phyloP scores from a whole-genome alignment of 2,113 vertebrate genomes.

The Monopterus albus region DNA sequence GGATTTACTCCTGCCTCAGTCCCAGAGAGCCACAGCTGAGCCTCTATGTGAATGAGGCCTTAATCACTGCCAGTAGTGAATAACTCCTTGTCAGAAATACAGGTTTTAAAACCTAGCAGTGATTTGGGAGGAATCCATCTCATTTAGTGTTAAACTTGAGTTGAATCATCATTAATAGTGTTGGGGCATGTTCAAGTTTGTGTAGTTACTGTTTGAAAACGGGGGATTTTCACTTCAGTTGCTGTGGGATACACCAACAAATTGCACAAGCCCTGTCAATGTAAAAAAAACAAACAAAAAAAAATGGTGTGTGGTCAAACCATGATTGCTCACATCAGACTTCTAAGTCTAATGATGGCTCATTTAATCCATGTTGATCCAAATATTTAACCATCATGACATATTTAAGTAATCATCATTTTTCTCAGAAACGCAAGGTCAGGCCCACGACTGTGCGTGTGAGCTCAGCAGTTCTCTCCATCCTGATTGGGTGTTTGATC shows the following conservation, averaged over 20 bases:
- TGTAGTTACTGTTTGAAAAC: too few species aligned
- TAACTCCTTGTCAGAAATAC: not conserved
- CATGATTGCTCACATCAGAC: not conserved
- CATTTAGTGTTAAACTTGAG: not conserved
- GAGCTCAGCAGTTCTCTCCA: constrained; percentile 89
- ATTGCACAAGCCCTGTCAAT: not conserved
- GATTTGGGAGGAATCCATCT: too few species aligned
- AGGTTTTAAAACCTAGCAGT: too few species aligned
- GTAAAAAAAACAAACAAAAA: not conserved
- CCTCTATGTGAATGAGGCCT: not conserved
- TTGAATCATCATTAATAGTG: not conserved
- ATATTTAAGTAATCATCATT: too few species aligned
- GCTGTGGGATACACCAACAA: too few species aligned
- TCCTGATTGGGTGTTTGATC: constrained; percentile 89
- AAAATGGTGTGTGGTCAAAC: not conserved
- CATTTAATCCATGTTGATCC: too few species aligned
- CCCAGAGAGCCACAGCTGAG: not conserved
- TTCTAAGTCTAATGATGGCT: too few species aligned
- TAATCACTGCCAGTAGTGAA: not conserved
- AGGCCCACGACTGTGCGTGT: constrained; percentile 86
- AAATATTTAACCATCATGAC: too few species aligned
- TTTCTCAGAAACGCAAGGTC: constrained; percentile 86
- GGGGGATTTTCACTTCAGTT: too few species aligned
- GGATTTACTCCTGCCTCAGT: constrained; percentile 5
- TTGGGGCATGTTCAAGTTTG: not conserved